A percentile compares a stretch with the other conserved stretches of the same genome.
Evolutionary conservation across 2,888 invertebrate genomes (phyloP).

Genomic region (Eupeodes luniger): DNA sequence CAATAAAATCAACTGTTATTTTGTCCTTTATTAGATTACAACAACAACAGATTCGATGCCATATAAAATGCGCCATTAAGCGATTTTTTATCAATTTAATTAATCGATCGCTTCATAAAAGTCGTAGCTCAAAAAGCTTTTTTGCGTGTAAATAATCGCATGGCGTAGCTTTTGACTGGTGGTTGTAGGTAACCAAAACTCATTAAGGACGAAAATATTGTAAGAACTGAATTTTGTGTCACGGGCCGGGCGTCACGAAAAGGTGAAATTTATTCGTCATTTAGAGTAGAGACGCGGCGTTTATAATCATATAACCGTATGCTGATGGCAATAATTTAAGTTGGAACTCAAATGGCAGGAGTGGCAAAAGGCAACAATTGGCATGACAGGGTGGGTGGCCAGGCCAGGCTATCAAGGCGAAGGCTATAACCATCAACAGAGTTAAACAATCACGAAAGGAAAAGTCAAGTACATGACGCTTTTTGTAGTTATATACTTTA

Average conservation of each 20-base stretch:
- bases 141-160: constrained; percentile 6
- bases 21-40: background rate
- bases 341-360: background rate
- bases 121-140: background rate
- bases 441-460: constrained; percentile 18
- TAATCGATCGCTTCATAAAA: constrained; percentile 52
- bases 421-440: background rate
- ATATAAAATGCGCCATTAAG: constrained; percentile 34
- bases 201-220: constrained; percentile 30
- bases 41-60: background rate
- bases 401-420: background rate
- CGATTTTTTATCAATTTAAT: constrained; percentile 65
- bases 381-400: background rate
- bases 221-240: constrained; percentile 20
- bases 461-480: constrained; percentile 20
- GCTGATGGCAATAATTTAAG: constrained; percentile 32
- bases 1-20: constrained; percentile 20
- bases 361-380: constrained; percentile 11
- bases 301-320: background rate
- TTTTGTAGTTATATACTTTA: background rate
- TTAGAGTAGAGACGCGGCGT: background rate
- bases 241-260: background rate
- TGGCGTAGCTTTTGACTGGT: background rate
- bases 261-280: constrained; percentile 30
- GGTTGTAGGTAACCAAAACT: background rate